Percentiles rank a stretch among this genome's conserved stretches.
phyloP scores from a whole-genome alignment of 2,113 vertebrate genomes.

The Potamarius usumacintae region DNA sequence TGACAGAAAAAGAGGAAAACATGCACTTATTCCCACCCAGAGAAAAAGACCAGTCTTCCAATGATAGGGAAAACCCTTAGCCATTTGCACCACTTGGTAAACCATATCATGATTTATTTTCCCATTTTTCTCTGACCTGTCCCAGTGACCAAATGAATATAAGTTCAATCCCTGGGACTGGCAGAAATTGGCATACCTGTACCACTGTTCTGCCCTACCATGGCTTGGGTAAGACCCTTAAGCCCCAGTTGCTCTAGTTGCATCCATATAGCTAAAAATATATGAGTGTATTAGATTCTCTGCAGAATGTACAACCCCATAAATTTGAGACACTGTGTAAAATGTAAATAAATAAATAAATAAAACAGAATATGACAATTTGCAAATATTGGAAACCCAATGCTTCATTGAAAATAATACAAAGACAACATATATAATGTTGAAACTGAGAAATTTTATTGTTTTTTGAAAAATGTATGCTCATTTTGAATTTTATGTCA shows the following conservation, averaged over 20 bases:
- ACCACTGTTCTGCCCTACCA: neutral
- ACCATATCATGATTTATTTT: neutral
- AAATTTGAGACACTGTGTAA: too few relatives aligned
- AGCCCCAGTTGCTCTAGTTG: neutral
- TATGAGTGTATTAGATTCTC: neutral
- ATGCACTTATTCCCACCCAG: neutral
- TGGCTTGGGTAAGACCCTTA: neutral
- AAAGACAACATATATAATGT: too few relatives aligned
- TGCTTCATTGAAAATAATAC: too few relatives aligned
- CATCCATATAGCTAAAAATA: neutral
- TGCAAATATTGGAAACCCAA: too few relatives aligned
- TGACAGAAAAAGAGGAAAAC: neutral
- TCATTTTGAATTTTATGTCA: too few relatives aligned
- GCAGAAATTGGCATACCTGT: neutral
- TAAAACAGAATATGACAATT: too few relatives aligned
- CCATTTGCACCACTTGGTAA: neutral
- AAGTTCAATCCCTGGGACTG: neutral
- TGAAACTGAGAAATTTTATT: too few relatives aligned
- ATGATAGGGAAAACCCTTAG: neutral
- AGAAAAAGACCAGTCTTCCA: neutral
- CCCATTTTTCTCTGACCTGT: neutral
- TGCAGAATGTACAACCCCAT: neutral
- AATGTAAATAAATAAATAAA: too few relatives aligned
- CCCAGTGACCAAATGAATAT: neutral
- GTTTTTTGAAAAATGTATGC: too few relatives aligned